Base-by-base conservation (phyloP, 1,140 invertebrate genomes). In the Drosophila guanche region DNA sequence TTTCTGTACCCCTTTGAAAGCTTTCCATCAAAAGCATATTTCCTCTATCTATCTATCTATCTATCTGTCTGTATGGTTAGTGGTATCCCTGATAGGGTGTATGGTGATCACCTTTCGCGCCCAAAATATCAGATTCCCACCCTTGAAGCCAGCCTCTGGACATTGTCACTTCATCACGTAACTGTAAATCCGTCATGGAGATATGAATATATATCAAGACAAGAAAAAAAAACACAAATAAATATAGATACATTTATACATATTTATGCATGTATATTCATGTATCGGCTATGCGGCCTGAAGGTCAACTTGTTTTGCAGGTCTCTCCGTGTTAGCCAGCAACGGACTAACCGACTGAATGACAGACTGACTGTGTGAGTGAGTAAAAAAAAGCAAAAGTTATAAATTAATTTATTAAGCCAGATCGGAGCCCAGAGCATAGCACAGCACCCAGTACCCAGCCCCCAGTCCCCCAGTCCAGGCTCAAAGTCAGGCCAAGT, bases 331-430 rank as follows among this genome's bases (percentile, higher is more conserved):
- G 33, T 37, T 10, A 5, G 25, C 25, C 25, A 27, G 25, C 25
- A 27, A 6, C 25, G 25, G 25, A 27, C 25, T 27, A 5, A 27
- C 25, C 6, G 5, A 6, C 25, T 0, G 25, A 27, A 5, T 27
- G 25, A 27, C 5, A 0, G 25, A 27, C 0, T 27, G 25, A 27
- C 25, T 27, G 25, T 2, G 0, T 27, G 25, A 59, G 50, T 41
- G 8, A 48, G 12, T 20, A 52, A 79, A 73, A 68, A 57, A 58
- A 81, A 74, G 71, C 60, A 74, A 74, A 63, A 78, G 73, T 81
- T 83, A 83, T 73, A 81, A 73, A 83, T 83, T 77, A 80, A 63
- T 69, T 68, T 74, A 83, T 61, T 77, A 77, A 80, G 77, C 79
- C 75, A 65, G 76, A 78, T 68, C 57, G 58, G 75, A 58, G 63